Conservation (phyloP, 2,888 invertebrate genomes). For the Molorchus minor region DNA sequence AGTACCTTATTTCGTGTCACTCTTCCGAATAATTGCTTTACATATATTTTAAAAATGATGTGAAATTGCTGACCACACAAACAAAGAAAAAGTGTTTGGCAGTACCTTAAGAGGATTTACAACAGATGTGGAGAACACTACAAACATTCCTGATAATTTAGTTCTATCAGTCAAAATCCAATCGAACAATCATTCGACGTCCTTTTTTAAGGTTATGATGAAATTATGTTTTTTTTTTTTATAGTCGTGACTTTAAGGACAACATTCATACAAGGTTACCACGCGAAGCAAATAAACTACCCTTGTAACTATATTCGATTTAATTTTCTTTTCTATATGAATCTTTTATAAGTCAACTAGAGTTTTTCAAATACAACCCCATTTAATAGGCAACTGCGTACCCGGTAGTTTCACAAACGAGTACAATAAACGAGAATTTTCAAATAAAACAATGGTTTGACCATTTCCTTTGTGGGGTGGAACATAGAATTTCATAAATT, state of each 20-base stretch:
- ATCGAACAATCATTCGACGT: constrained; percentile 4
- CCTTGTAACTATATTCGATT: no score
- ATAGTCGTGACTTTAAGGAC: constrained; percentile 5
- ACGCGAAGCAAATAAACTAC: not conserved
- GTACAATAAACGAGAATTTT: constrained; percentile 7
- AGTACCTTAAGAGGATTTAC: no score
- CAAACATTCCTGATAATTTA: constrained; percentile 6
- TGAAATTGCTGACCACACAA: no score
- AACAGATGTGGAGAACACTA: not conserved
- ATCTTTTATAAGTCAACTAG: constrained; percentile 1
- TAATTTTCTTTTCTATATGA: not conserved
- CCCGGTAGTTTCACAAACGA: constrained; percentile 3
- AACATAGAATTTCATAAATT: constrained; percentile 24
- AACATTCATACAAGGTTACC: not conserved
- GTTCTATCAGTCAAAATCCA: constrained; percentile 7
- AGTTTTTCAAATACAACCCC: constrained; percentile 3
- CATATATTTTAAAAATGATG: no score
- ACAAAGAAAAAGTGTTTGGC: no score
- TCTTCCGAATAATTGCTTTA: no score
- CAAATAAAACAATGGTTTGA: constrained; percentile 14
- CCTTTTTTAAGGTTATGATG: constrained; percentile 5
- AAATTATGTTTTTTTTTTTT: constrained; percentile 3
- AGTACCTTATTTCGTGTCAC: no score
- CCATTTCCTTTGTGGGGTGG: constrained; percentile 11
- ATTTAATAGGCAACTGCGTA: not conserved